Conservation (phyloP, 2,888 invertebrate genomes). For the Phaedon cochleariae region DNA sequence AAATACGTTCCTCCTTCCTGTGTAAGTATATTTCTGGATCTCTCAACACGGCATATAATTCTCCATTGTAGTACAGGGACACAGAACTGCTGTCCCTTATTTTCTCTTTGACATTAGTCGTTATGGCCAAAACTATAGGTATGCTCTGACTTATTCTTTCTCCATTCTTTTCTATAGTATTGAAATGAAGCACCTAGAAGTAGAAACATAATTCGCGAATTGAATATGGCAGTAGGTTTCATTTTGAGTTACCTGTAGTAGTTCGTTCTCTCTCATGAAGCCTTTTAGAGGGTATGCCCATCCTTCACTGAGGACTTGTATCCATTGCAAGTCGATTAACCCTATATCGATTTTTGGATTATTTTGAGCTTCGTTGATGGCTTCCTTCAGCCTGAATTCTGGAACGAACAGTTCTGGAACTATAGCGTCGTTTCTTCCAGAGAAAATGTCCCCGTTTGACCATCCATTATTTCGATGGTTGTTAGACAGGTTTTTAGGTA, state of each 20-base stretch:
- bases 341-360: conserved; percentile 79
- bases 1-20: conserved; percentile 89
- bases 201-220: not conserved
- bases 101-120: conserved; percentile 74
- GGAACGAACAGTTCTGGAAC: conserved; percentile 84
- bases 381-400: conserved; percentile 68
- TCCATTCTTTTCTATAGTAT: conserved; percentile 79
- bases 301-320: conserved; percentile 86
- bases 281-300: conserved; percentile 91
- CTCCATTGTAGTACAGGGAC: conserved; percentile 71
- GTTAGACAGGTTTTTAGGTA: conserved; percentile 61
- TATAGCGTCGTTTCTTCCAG: conserved; percentile 23
- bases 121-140: conserved; percentile 88
- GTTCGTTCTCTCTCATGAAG: conserved; percentile 77
- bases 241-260: conserved; percentile 65
- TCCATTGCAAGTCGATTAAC: conserved; percentile 91
- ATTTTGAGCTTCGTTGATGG: conserved; percentile 73
- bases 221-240: not conserved
- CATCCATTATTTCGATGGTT: conserved; percentile 19
- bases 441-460: conserved; percentile 25
- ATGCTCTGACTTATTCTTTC: conserved; percentile 87
- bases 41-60: conserved; percentile 76
- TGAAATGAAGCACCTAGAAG: conserved; percentile 82
- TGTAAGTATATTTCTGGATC: conserved; percentile 92
- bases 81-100: conserved; percentile 72